Base-by-base conservation (phyloP, 2,797 vertebrate genomes). In the Fundulus diaphanus region DNA sequence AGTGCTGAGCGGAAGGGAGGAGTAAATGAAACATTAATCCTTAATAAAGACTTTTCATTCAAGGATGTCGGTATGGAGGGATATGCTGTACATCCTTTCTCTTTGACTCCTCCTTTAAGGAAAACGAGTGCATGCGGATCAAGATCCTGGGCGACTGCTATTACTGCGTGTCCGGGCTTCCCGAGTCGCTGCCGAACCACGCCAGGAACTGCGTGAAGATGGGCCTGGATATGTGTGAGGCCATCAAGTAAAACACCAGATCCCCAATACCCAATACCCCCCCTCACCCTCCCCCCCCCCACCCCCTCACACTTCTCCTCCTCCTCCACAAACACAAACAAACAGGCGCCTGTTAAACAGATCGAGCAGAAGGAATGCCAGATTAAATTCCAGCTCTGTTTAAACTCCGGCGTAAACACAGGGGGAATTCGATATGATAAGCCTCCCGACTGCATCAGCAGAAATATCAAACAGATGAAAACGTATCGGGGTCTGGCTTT, bases 221-320 rank as follows among this genome's bases (percentile, higher is more conserved):
- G 98, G 98, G 98, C 74, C 81, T 99, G 93, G 98, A 99, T 87
- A 99, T 99, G 98, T 99, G 98, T 92, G 98, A 99, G 94, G 98
- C 97, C 82, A 99, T 99, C 94, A 99, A 98, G 98, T 99, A 95
- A 95, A 93, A 93, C 83, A 92, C 82, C 88, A 90, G 80, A 83
- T 77, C 87, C 82, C 81, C n/a, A n/a, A n/a, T n/a, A 57, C 57
- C 16, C 57, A 29, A 29, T 3, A 0, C 31, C 57, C 31, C 16
- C 33, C 57, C 31, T 76, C 75, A 73, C 56, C 80, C 77, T 79
- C 5, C 74, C 15, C 72, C 79, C 9, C 73, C 18, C 54, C 49
- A 3, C 40, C 59, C 37, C 73, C 33, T 6, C 68, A 44, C n/a
- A 54, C 27, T 66, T 29, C 73, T 51, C 5, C 57, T 22, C 2